A percentile compares a stretch with the other conserved stretches of the same genome.
These are phyloP conservation scores for Acronicta psi DNA, from an alignment of 2,888 invertebrate genomes.

Conservation along the genomic window DNA sequence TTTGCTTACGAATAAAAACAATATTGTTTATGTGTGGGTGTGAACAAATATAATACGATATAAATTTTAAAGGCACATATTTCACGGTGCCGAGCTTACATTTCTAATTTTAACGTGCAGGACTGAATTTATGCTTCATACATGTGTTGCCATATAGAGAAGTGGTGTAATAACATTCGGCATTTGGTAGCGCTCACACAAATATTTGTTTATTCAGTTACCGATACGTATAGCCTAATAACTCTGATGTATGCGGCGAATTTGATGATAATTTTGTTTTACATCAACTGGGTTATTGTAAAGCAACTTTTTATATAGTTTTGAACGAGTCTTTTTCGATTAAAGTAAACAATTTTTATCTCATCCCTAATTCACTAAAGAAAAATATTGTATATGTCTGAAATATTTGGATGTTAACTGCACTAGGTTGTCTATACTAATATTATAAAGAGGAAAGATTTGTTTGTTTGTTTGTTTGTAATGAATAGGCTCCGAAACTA, in stretches of 20 bases:
- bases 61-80: slow-evolving; percentile 85
- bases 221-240: slow-evolving; percentile 46
- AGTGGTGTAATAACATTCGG: slow-evolving; percentile 78
- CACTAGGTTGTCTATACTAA: no score
- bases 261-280: slow-evolving; percentile 24
- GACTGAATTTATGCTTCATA: slow-evolving; percentile 82
- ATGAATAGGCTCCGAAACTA: no score
- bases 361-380: no score
- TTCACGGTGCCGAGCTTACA: slow-evolving; percentile 79
- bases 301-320: not conserved
- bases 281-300: not conserved
- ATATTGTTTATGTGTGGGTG: slow-evolving; percentile 65
- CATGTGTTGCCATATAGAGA: slow-evolving; percentile 84
- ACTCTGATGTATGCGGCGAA: slow-evolving; percentile 33
- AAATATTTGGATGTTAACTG: no score
- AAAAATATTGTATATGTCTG: no score
- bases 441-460: no score
- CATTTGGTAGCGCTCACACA: slow-evolving; percentile 66
- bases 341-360: no score
- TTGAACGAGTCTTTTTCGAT: no score
- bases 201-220: slow-evolving; percentile 71
- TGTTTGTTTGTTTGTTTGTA: no score
- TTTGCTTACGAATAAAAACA: slow-evolving; percentile 64
- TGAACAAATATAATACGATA: slow-evolving; percentile 75
- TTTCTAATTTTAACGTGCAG: slow-evolving; percentile 87